Base-by-base conservation (phyloP, 1,140 invertebrate species). In the Drosophila ohnishii region DNA sequence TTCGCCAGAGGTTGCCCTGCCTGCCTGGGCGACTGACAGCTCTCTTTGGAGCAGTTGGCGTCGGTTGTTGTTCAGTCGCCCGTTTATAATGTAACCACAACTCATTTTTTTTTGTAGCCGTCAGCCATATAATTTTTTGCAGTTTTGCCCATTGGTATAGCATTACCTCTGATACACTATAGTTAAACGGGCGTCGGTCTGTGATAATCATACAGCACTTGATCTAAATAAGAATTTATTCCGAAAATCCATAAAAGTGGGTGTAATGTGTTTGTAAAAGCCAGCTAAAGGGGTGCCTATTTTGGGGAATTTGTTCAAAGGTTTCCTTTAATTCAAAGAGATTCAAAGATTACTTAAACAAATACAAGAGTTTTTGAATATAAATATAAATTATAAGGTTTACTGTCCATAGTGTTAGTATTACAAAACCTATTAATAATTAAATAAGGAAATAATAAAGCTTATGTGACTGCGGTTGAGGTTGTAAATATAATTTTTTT, bases 11-110 rank as follows among this genome's bases (percentile, higher is more conserved):
- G 71, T 78, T 86, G 70, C 53, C 14, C 51, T 40, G 53, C 14
- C 40, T 45, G 53, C 51, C 34, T 16, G 35, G 14, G 14, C 34
- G 56, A 72, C 75, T 73, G 56, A 67, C 74, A 61, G 56, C 64
- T 61, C 56, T 65, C 30, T 75, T 75, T 56, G 71, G 59, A 34
- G 44, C 37, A 63, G 62, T 57, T 44, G 58, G 32, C 51, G 72
- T 51, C 48, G 62, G 77, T 60, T 73, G 78, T 60, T 85, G 82
- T 60, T 78, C 78, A 78, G 62, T 86, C 83, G 83, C 50, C 83
- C 83, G 83, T 82, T 86, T 73, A 86, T 86, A 86, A 86, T 86
- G 66, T 79, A 87, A 86, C 83, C 83, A 63, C 83, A 87, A 61
- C 56, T 78, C 65, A 59, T 42, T 75, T 78, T 80, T 80, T 59